Evolutionary conservation across 2,888 invertebrate genomes (phyloP), one percentile per base, ranked within the genome.

Genomic region (Scaptodrosophila latifasciaeformis): DNA sequence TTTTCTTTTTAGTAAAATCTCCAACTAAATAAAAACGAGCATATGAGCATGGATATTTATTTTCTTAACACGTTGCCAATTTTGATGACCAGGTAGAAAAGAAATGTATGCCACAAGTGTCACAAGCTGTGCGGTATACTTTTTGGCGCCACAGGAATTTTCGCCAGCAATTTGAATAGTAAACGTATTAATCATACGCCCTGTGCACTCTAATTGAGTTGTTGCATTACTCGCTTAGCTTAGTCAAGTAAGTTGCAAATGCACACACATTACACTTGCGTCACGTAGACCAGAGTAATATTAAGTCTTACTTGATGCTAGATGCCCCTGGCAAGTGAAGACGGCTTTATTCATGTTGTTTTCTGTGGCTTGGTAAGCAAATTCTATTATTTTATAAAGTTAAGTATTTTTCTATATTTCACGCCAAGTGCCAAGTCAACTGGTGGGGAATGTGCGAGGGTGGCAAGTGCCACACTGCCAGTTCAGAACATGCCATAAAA

Each of bases 351-450:
- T 45, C 40, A 58, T 55, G 57, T 57, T 21, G 40, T 24, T 30
- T 30, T 4, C n/a, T 29, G 54, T 52, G 58, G 47, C 40, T 59
- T 63, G 62, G 61, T 79, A 57, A 63, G 62, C 49, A 72, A 65
- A 71, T 59, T 68, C 76, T 62, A 78, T 75, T 75, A 60, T 63
- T n/a, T n/a, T n/a, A n/a, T n/a, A 59, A 52, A 55, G 64, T 39
- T 51, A 63, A 55, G 50, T 54, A 49, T 50, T 67, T 67, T 57
- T 55, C 27, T 61, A 45, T 49, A 54, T 49, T 54, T 40, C 46
- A 47, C 49, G 47, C 21, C 63, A 63, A 63, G 61, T 61, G 70
- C 54, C 72, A 62, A 46, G 12, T 7, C 9, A 42, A 18, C 19
- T 18, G 39, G 13, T 18, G 10, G 19, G 42, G 15, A 17, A 19